Base-by-base conservation (phyloP, 2,888 invertebrate species). In the Linnaemya vulpina region DNA sequence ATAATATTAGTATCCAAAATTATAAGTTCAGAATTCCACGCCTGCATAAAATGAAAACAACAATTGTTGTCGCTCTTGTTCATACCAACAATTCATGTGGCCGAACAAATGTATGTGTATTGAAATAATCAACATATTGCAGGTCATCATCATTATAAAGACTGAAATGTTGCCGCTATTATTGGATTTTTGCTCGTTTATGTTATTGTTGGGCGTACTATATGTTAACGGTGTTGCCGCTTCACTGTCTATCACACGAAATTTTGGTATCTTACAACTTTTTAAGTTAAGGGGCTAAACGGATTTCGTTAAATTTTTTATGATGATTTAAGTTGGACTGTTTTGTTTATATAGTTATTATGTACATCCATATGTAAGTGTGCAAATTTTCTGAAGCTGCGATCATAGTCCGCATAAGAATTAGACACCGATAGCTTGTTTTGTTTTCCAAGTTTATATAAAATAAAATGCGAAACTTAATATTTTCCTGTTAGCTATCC, bases 91-190 rank as follows among this genome's bases (percentile, higher is more conserved):
- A 17, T 17, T 49, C 17, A n/a, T 51, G 51, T 17, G 17, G n/a
- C 20, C 51, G 20, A 20, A 51, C 51, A 20, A 51, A 51, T 20
- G 5, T 30, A 51, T 20, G 5, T 30, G 20, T 51, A 51, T 51
- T 20, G 20, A 51, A 20, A 51, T 51, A 51, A 51, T 51, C 55
- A 65, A 83, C 78, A 79, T 60, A 80, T 88, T 88, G 87, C 88
- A 90, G 89, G 90, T 90, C 90, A 90, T 90, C 90, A 90, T 90
- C 90, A 90, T 90, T 90, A 90, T 79, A 80, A 81, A 76, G 75
- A 80, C 76, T 30, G 46, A 76, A 73, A 70, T 62, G 30, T 22
- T 62, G 62, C 60, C 46, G 58, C 43, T 58, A 55, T 43, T 46
- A 13, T 35, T 51, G 51, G 51, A 46, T n/a, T 5, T 15, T 51